Percentiles rank a stretch among this genome's conserved stretches.
phyloP scores from a whole-genome alignment of 2,888 invertebrate genomes.

The Colostygia pectinataria region DNA sequence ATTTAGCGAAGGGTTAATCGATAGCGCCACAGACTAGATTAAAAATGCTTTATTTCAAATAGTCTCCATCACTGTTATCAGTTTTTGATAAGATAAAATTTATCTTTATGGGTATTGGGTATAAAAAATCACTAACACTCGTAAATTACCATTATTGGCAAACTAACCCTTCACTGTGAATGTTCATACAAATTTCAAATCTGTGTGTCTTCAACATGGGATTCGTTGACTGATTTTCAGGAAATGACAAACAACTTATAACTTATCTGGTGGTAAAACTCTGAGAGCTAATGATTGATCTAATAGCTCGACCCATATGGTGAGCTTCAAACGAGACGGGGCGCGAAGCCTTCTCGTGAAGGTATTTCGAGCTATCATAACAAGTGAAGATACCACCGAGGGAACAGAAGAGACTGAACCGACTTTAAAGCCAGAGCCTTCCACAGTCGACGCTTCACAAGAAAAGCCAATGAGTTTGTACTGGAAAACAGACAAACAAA shows the following conservation, averaged over 20 bases:
- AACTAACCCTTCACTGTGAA: conserved; percentile 62
- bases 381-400: conserved; percentile 55
- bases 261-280: conserved; percentile 66
- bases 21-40: conserved; percentile 52
- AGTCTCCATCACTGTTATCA: conserved; percentile 59
- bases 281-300: conserved; percentile 66
- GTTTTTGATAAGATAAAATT: conserved; percentile 66
- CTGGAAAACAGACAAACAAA: conserved; percentile 73
- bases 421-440: conserved; percentile 37
- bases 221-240: conserved; percentile 82
- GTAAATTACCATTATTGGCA: conserved; percentile 45
- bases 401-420: conserved; percentile 46
- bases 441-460: conserved; percentile 42
- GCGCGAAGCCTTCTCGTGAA: conserved; percentile 69
- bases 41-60: conserved; percentile 54
- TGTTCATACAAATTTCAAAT: conserved; percentile 65
- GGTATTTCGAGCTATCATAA: conserved; percentile 53
- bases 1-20: conserved; percentile 12
- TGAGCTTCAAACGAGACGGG: conserved; percentile 72
- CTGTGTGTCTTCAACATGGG: conserved; percentile 82
- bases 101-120: conserved; percentile 53
- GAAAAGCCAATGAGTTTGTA: conserved; percentile 72
- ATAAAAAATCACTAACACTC: conserved; percentile 56
- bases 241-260: conserved; percentile 74
- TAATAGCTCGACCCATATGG: conserved; percentile 70